Conservation (phyloP, 1,140 invertebrate species). For the Pinna nobilis region DNA sequence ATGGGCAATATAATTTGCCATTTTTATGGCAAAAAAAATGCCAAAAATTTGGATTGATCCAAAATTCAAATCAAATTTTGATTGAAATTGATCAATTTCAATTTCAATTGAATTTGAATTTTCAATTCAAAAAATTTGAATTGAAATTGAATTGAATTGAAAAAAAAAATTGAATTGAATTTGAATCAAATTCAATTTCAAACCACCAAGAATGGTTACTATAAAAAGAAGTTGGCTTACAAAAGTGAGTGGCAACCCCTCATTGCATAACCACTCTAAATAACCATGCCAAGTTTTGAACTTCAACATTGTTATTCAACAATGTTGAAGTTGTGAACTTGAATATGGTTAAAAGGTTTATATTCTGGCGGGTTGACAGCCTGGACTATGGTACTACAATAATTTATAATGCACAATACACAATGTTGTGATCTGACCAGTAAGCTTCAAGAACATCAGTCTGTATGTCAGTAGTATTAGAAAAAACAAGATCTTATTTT, state of each 20-base stretch:
- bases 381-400: neutral
- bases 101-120: no score
- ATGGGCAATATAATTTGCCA: no score
- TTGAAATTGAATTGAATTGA: neutral
- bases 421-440: constrained; percentile 33
- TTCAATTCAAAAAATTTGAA: neutral
- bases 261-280: neutral
- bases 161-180: neutral
- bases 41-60: no score
- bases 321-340: constrained; percentile 7
- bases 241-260: constrained; percentile 4
- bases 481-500: constrained; percentile 9
- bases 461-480: neutral
- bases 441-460: constrained; percentile 23
- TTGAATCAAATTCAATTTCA: neutral
- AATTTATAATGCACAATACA: constrained; percentile 6
- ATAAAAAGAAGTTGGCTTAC: neutral
- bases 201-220: neutral
- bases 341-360: neutral
- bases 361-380: neutral
- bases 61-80: no score
- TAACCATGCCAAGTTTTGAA: no score
- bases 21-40: no score
- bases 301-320: neutral
- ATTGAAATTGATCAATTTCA: no score